A percentile compares a stretch with the other conserved stretches of the same genome.
Conservation (phyloP, 2,797 vertebrate genomes). For the Gorsachius magnificus region DNA sequence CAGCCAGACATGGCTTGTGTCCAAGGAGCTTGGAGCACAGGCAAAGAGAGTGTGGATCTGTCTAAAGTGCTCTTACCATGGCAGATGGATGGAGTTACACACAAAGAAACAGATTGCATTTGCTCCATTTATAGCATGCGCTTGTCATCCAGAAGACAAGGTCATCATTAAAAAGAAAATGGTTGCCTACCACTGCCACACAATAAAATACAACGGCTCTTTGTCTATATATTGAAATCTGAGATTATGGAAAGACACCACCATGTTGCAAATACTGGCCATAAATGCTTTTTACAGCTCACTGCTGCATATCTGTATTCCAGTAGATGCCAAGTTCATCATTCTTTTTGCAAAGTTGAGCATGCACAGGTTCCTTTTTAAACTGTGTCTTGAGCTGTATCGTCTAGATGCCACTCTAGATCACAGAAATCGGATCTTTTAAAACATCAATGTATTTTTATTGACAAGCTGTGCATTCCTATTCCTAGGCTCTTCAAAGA, state of each 20-base stretch:
- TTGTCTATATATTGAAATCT: background rate
- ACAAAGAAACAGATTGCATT: slow-evolving; percentile 55
- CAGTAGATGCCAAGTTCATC: background rate
- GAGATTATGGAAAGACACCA: background rate
- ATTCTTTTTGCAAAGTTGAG: background rate
- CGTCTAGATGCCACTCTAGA: background rate
- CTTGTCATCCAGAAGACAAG: slow-evolving; percentile 24
- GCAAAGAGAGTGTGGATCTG: slow-evolving; percentile 46
- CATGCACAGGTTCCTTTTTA: background rate
- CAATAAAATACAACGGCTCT: background rate
- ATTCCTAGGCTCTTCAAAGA: background rate
- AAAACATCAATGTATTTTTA: background rate
- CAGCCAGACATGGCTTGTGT: slow-evolving; percentile 42
- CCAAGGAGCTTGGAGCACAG: slow-evolving; percentile 45
- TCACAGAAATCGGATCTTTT: background rate
- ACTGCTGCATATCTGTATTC: background rate
- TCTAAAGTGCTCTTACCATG: slow-evolving; percentile 48
- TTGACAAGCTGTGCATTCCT: background rate
- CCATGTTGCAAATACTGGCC: background rate
- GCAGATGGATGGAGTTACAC: slow-evolving; percentile 54
- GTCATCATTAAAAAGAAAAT: slow-evolving; percentile 17
- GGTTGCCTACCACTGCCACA: background rate
- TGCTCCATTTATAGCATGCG: background rate
- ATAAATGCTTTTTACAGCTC: background rate
- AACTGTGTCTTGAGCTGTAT: background rate